Evolutionary conservation across 2,888 invertebrate species (phyloP), one percentile per base, ranked within the genome.

Genomic region (Synergus umbraculus): DNA sequence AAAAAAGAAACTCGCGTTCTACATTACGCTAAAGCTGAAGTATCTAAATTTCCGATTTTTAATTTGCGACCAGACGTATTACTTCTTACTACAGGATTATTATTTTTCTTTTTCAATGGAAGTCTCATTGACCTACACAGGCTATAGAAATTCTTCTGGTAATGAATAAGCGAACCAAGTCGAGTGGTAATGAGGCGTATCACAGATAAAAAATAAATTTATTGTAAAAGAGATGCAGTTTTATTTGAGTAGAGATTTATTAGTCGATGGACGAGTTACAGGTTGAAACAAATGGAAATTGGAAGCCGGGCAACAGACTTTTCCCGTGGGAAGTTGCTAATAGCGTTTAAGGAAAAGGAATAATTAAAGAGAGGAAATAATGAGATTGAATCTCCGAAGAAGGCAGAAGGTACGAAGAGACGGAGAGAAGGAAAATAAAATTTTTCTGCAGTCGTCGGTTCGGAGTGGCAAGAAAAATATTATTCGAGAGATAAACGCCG

Each of bases 261-360:
- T 84, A 85, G 69, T 82, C 67, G 49, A 69, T 66, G 54, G 80
- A 49, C 77, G 83, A 83, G 84, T 86, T 83, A 85, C 84, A 83
- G 83, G 66, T 81, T 78, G 80, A 46, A 84, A 84, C 81, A 84
- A 86, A 85, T 83, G 81, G 76, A 84, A 83, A 82, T 78, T 83
- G 81, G 84, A 82, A 80, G 83, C 79, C 80, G 79, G 79, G 87
- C 83, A 84, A 84, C 82, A 83, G 85, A 82, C 82, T 85, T 81
- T 78, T 79, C 82, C 81, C 79, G 79, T 81, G 83, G 81, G 83
- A 86, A 87, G 86, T 87, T 85, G 84, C 84, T 88, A 87, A 88
- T 87, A 87, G 85, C 85, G 83, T 86, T 86, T 83, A 84, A 85
- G 84, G 84, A 85, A 86, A 87, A 86, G 86, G 86, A 88, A 88